Evolutionary conservation across 2,888 invertebrate species (phyloP).

Genomic region (Ophion ventricosus): DNA sequence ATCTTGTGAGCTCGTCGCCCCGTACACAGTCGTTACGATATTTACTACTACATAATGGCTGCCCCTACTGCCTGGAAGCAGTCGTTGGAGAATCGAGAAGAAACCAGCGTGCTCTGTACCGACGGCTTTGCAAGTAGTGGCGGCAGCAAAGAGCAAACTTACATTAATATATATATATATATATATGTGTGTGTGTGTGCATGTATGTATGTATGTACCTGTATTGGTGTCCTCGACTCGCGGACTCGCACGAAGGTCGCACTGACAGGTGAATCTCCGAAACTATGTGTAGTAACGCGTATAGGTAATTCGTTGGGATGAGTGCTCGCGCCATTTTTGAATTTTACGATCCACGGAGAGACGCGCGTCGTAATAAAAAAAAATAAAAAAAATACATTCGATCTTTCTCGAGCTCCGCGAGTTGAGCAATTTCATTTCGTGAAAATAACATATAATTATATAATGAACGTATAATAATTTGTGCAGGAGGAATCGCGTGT

Average conservation of each 20-base stretch:
- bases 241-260: constrained; percentile 55
- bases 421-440: constrained; percentile 41
- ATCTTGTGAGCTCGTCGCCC: constrained; percentile 58
- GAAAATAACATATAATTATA: constrained; percentile 37
- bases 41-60: constrained; percentile 83
- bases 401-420: constrained; percentile 25
- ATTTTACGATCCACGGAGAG: constrained; percentile 47
- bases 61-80: constrained; percentile 70
- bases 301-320: constrained; percentile 42
- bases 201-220: neutral
- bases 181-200: too few relatives aligned
- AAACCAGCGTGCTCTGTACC: constrained; percentile 65
- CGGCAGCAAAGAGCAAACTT: constrained; percentile 1
- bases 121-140: constrained; percentile 17
- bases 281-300: constrained; percentile 38
- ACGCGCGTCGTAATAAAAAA: constrained; percentile 49
- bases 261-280: constrained; percentile 61
- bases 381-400: constrained; percentile 52
- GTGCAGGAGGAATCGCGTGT: constrained; percentile 23
- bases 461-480: constrained; percentile 35
- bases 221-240: constrained; percentile 54
- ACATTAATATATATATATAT: constrained; percentile 26
- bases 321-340: constrained; percentile 47
- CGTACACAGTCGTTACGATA: constrained; percentile 81
- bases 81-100: constrained; percentile 68